phyloP scores from a whole-genome alignment of 1,140 invertebrate genomes.

The Hermetia illucens region DNA sequence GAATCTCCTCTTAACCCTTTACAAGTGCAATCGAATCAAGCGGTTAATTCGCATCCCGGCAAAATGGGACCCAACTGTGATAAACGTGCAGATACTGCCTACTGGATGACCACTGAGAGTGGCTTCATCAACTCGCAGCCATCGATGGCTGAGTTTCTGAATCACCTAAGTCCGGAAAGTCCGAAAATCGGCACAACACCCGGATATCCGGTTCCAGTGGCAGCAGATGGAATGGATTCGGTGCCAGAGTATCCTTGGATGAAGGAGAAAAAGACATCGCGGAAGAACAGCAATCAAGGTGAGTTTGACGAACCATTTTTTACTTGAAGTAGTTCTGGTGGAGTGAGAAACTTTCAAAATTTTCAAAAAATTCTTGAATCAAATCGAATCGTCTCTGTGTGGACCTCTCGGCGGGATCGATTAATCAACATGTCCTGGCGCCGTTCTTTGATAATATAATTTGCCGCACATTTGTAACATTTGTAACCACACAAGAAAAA shows the following conservation, averaged over 20 bases:
- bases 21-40: constrained; percentile 22
- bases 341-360: no score
- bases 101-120: constrained; percentile 44
- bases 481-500: no score
- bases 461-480: no score
- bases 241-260: constrained; percentile 93
- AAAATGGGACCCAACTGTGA: constrained; percentile 30
- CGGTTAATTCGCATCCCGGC: constrained; percentile 16
- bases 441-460: no score
- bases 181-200: constrained; percentile 32
- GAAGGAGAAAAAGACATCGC: constrained; percentile 92
- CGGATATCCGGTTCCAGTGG: constrained; percentile 36
- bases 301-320: no score
- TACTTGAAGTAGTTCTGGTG: no score
- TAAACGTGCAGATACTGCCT: constrained; percentile 25
- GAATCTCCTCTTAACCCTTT: constrained; percentile 25
- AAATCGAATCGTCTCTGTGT: no score
- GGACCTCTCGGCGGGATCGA: no score
- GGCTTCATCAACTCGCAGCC: constrained; percentile 87
- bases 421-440: no score
- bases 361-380: no score
- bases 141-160: constrained; percentile 82
- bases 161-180: constrained; percentile 48
- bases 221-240: constrained; percentile 44
- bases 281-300: constrained; percentile 84